Conservation (phyloP, 2,797 vertebrate species). For the Macropus fuliginosus region DNA sequence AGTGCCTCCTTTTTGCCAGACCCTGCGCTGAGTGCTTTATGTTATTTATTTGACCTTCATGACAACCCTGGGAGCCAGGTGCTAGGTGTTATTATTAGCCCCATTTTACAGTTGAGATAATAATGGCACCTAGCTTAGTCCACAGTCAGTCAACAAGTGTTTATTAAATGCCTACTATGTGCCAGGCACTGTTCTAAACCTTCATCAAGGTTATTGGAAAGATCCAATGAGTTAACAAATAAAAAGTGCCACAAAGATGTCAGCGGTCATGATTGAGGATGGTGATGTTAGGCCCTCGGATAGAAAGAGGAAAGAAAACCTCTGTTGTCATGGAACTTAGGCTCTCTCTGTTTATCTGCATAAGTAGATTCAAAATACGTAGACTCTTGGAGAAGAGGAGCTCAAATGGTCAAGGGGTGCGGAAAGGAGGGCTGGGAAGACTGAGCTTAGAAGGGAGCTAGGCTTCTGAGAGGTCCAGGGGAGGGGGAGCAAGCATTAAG, state of each 20-base stretch:
- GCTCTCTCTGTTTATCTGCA: too few species aligned
- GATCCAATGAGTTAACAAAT: background rate
- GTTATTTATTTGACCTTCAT: too few species aligned
- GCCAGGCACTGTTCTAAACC: background rate
- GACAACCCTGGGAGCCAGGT: background rate
- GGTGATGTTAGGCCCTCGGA: background rate
- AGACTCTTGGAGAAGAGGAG: background rate
- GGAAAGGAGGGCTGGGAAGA: background rate
- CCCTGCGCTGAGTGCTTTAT: too few species aligned
- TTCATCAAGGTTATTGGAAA: background rate
- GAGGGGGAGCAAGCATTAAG: background rate
- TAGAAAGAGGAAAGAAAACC: background rate
- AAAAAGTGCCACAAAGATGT: background rate
- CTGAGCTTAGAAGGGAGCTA: background rate
- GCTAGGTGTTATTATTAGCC: too few species aligned
- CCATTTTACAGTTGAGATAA: background rate
- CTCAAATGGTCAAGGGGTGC: background rate
- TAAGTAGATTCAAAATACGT: background rate
- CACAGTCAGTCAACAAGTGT: background rate
- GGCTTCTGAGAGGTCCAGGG: background rate
- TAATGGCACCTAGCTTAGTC: background rate
- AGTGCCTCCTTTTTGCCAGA: background rate
- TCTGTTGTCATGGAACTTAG: background rate
- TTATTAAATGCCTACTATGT: background rate
- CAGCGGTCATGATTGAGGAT: too few species aligned